Percentiles rank a stretch among this genome's conserved stretches.
phyloP scores from a whole-genome alignment of 2,888 invertebrate genomes.

The Heteropelma amictum region DNA sequence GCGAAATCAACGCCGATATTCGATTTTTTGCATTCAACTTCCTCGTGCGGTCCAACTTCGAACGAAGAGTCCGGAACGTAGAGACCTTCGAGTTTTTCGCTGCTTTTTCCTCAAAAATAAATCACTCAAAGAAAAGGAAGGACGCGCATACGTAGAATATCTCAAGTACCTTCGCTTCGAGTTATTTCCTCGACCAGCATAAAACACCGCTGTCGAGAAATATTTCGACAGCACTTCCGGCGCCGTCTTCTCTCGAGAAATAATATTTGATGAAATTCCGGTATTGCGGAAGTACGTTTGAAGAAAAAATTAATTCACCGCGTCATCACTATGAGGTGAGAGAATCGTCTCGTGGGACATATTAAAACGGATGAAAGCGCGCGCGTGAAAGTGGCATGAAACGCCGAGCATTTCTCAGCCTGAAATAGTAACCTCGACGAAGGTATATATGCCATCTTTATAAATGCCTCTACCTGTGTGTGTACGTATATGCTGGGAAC shows the following conservation, averaged over 20 bases:
- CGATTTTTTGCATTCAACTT: too few relatives aligned
- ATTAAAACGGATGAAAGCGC: conserved; percentile 40
- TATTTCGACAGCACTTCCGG: neutral
- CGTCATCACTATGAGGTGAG: conserved; percentile 18
- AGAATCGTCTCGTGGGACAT: conserved; percentile 43
- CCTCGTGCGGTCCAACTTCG: too few relatives aligned
- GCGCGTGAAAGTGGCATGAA: conserved; percentile 48
- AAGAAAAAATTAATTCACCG: neutral
- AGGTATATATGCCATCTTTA: too few relatives aligned
- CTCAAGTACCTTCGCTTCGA: too few relatives aligned
- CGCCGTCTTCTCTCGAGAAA: neutral
- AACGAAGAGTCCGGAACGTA: too few relatives aligned
- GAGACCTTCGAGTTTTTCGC: too few relatives aligned
- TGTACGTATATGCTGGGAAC: neutral
- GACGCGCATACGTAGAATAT: too few relatives aligned
- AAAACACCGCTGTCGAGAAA: too few relatives aligned
- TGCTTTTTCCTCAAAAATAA: too few relatives aligned
- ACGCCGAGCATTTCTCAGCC: conserved; percentile 42
- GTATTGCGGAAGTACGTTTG: conserved; percentile 7
- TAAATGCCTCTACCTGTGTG: neutral
- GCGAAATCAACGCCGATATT: too few relatives aligned
- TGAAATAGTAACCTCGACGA: conserved; percentile 18
- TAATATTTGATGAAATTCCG: neutral
- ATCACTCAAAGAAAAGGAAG: too few relatives aligned
- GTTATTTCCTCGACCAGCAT: too few relatives aligned